phyloP scores from a whole-genome alignment of 1,140 invertebrate genomes.

The Theocolax elegans region DNA sequence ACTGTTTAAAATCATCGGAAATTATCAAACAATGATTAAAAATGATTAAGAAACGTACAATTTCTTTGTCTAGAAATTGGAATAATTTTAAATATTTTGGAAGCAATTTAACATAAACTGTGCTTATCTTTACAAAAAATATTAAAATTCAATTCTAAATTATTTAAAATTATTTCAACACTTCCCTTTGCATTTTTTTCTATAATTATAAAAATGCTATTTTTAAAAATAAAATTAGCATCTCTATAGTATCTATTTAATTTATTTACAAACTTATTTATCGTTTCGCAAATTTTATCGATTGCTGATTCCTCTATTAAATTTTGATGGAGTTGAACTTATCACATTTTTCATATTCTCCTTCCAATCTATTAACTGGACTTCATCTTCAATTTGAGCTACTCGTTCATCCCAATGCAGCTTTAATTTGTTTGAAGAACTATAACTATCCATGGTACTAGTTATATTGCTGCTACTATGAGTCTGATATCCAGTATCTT shows the following conservation, averaged over 20 bases:
- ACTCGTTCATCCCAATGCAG: slow-evolving; percentile 47
- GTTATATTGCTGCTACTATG: slow-evolving; percentile 53
- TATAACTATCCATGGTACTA: slow-evolving; percentile 49
- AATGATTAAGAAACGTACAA: too few relatives aligned
- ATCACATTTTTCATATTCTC: slow-evolving; percentile 56
- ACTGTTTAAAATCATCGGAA: too few relatives aligned
- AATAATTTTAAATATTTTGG: slow-evolving; percentile 2
- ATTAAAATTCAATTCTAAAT: not conserved
- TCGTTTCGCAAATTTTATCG: not conserved
- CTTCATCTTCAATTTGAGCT: slow-evolving; percentile 47
- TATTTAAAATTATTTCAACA: slow-evolving; percentile 1
- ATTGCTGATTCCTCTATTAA: not conserved
- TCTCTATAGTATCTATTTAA: not conserved
- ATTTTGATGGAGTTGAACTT: slow-evolving; percentile 62
- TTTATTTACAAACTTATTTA: slow-evolving; percentile 9
- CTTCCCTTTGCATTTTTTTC: too few relatives aligned
- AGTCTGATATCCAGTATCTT: slow-evolving; percentile 65
- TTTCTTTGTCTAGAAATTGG: too few relatives aligned
- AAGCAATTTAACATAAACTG: not conserved
- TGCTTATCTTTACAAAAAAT: too few relatives aligned
- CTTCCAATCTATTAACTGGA: slow-evolving; percentile 55
- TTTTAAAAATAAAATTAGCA: not conserved
- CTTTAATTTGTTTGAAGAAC: slow-evolving; percentile 47
- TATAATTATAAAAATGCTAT: not conserved
- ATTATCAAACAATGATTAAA: too few relatives aligned